Evolutionary conservation across 2,113 vertebrate species (phyloP), one percentile per base, ranked within the genome.

Genomic region (Callaeas wilsoni): DNA sequence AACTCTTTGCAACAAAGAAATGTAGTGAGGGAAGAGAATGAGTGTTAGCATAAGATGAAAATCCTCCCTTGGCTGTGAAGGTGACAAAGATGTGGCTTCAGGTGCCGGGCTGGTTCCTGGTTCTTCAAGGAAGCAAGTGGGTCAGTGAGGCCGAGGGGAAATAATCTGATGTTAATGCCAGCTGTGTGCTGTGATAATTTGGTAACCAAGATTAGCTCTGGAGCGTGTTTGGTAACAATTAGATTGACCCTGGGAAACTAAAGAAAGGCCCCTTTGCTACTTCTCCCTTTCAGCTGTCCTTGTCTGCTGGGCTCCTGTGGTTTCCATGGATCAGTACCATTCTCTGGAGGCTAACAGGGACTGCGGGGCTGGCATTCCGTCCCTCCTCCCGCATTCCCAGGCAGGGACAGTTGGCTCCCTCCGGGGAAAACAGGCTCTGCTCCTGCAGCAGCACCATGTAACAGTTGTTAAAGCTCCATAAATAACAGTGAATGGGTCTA

Each of bases 401-500:
- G 63, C 87, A 91, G 75, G 46, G 81, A 47, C 89, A 94, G 67
- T 17, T 81, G 70, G 7, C 91, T 93, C 41, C 57, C 80, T 25
- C 0, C 1, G 35, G 55, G 80, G 74, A 85, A 73, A 67, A 37
- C 64, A 55, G 71, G 67, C 79, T 81, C 63, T 77, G 82, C 88
- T 93, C 55, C 87, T 63, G 75, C 87, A 91, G 70, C 71, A n/a
- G 27, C 4, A 2, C 39, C 67, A 18, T 18, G 1, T 2, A 70
- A 13, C 90, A 95, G 82, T 78, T 96, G 92, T 94, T 84, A 44
- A 23, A 87, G 30, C 79, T 86, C 89, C 90, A 47, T 44, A 88
- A 97, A 90, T 93, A 91, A 79, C 90, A 83, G 53, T 35, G 73
- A 53, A 67, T 29, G 78, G 77, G 27, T 42, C 71, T 42, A 6